Evolutionary conservation across 2,888 invertebrate species (phyloP), one percentile per base, ranked within the genome.

Genomic region (Dasypogon diadema): DNA sequence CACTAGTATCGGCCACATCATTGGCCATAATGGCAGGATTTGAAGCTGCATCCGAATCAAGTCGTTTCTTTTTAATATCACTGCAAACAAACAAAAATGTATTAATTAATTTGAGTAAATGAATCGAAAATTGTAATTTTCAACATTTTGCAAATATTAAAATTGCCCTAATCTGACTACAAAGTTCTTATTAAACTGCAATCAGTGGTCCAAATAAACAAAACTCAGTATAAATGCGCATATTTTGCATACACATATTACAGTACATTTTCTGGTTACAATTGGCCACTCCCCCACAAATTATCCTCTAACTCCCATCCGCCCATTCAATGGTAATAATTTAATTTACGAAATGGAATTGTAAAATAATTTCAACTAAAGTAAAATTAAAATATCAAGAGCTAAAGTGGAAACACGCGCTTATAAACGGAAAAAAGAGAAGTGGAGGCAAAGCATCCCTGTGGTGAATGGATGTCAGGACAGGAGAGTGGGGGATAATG

Each of bases 21-120:
- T 81, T 82, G 75, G 78, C 79, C 78, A 79, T 76, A 77, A 81
- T 81, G 79, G 81, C 80, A 80, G 81, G 80, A 80, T 79, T 77
- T 78, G 76, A 79, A 78, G 80, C 76, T 70, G 80, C 55, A 60
- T 82, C 79, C 77, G 81, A 77, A 16, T 85, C 85, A 72, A 83
- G 81, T 75, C 85, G 85, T 76, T 83, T 84, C 82, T 83, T 84
- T 81, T 86, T 85, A 74, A 85, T 81, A 80, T 85, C 86, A 83
- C 85, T 85, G 80, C 10, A 78, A 78, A 34, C 2, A 75, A 65
- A 63, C 37, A 30, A 72, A 76, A 75, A 78, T n/a, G n/a, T n/a
- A n/a, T n/a, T n/a, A n/a, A n/a, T n/a, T n/a, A n/a, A n/a, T n/a
- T n/a, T n/a, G n/a, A n/a, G n/a, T n/a, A n/a, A n/a, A n/a, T n/a